Base-by-base conservation (phyloP, 2,888 invertebrate genomes). In the Yponomeuta plumbellus region DNA sequence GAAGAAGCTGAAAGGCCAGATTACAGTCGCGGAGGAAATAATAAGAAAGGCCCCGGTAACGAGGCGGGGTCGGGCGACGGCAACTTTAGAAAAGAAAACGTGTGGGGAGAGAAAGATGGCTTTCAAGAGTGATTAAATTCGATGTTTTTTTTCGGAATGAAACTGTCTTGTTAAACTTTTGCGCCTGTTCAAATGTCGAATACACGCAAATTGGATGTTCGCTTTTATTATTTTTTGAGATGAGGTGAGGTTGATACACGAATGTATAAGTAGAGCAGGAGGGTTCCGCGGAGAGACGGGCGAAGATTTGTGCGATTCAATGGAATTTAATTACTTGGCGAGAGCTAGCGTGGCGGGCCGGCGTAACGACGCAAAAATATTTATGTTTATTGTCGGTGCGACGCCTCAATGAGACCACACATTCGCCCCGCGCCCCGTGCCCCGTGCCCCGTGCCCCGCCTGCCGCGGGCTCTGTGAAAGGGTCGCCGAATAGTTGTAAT, bases 1-100 rank as follows among this genome's bases (percentile, higher is more conserved):
- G 85, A 87, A 89, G 89, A 88, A 86, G 88, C 88, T 86, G 88
- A 88, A 84, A 87, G 85, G 86, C 84, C 86, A 88, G 88, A 88
- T 90, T 88, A 86, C 87, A 86, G 86, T 82, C 85, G 80, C 74
- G 81, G 77, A 80, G 82, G 81, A 88, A 87, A 88, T 86, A 88
- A 87, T 87, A 89, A 88, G 85, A 83, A 84, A 83, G 81, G 76
- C 78, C 80, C 78, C 80, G 81, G 86, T 88, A 88, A 89, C 88
- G 86, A 89, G 86, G 73, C 75, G 75, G 78, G 77, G 82, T 79
- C 75, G 81, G 79, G 40, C 21, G 78, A 20, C 21, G 63, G 75
- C 82, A 86, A 81, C 86, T 88, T 85, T 79, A 79, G 78, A 83
- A 80, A 83, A 81, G 80, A 80, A 83, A 81, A 81, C 81, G 83